Base-by-base conservation (phyloP, 2,888 invertebrate species). In the Leucophenga maculata region DNA sequence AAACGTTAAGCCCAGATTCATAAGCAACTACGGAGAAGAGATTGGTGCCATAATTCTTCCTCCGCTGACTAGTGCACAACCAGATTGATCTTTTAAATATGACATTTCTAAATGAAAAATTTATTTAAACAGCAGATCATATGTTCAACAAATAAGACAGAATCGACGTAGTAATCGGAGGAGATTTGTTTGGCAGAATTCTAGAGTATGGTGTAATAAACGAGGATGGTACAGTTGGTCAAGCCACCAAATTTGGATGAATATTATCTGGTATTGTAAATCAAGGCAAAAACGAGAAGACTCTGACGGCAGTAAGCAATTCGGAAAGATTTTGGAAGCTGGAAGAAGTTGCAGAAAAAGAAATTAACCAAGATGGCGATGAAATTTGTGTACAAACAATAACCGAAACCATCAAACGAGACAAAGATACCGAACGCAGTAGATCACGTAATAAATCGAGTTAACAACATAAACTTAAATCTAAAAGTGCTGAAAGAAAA, bases 141-240 rank as follows among this genome's bases (percentile, higher is more conserved):
- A 18, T 50, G 6, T 67, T 69, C 39, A 69, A 72, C 48, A 72
- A 70, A 54, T 46, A 69, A 0, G 69, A 69, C 59, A 46, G 0
- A 67, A 69, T 64, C 20, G 71, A 71, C 11, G 48, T 74, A 1
- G 62, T 74, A 9, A 68, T 74, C 52, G 68, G 65, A n/a, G n/a
- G n/a, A 9, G 39, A 39, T 39, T 8, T 39, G 39, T 39, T 39
- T 3, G 4, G 4, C 39, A 39, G 39, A 44, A 31, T 72, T 4
- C 48, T 67, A 57, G 46, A 67, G 44, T 54, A 67, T 66, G 62
- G 64, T 32, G 55, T 62, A 50, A 14, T 54, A 2, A 62, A 67
- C 18, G 60, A 55, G 20, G 59, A 55, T 57, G 13, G 64, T 9
- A 50, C 70, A 44, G 18, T 70, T 6, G 65, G 67, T 0, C 73